phyloP scores from a whole-genome alignment of 2,797 vertebrate species.

The Chaenodraco wilsoni region DNA sequence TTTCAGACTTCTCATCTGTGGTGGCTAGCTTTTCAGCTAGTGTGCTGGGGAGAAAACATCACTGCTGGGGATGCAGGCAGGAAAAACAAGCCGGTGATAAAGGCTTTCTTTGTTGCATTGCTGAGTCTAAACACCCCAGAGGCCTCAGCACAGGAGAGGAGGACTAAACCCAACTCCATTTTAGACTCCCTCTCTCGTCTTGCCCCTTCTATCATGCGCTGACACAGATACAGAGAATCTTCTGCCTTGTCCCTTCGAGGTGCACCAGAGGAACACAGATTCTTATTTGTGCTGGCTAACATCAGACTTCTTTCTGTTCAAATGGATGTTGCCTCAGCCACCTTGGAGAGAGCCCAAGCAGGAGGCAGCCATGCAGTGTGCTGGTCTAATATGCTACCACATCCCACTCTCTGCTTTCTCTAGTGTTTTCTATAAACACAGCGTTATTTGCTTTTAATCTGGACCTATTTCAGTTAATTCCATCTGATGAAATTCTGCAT shows the following conservation, averaged over 20 bases:
- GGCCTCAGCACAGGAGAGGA: slow-evolving; percentile 37
- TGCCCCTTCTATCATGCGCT: slow-evolving; percentile 43
- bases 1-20: slow-evolving; percentile 48
- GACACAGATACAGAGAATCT: slow-evolving; percentile 47
- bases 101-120: slow-evolving; percentile 63
- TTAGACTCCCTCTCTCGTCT: slow-evolving; percentile 34
- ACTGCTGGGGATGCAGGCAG: slow-evolving; percentile 57
- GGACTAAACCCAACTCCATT: slow-evolving; percentile 59
- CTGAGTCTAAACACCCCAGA: slow-evolving; percentile 61
- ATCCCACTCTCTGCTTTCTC: slow-evolving; percentile 15
- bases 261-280: slow-evolving; percentile 40
- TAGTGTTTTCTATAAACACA: slow-evolving; percentile 38
- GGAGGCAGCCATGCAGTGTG: slow-evolving; percentile 17
- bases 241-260: slow-evolving; percentile 44
- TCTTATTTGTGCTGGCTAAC: slow-evolving; percentile 22
- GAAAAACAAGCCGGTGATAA: slow-evolving; percentile 66
- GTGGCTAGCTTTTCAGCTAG: slow-evolving; percentile 22
- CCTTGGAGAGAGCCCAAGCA: slow-evolving; percentile 19
- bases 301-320: slow-evolving; percentile 37
- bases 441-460: slow-evolving; percentile 28
- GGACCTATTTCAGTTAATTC: slow-evolving; percentile 26
- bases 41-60: slow-evolving; percentile 55
- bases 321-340: slow-evolving; percentile 31
- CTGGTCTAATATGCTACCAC: slow-evolving; percentile 30
- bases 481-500: background rate